phyloP scores from a whole-genome alignment of 2,113 vertebrate genomes.

The Megalops atlanticus region DNA sequence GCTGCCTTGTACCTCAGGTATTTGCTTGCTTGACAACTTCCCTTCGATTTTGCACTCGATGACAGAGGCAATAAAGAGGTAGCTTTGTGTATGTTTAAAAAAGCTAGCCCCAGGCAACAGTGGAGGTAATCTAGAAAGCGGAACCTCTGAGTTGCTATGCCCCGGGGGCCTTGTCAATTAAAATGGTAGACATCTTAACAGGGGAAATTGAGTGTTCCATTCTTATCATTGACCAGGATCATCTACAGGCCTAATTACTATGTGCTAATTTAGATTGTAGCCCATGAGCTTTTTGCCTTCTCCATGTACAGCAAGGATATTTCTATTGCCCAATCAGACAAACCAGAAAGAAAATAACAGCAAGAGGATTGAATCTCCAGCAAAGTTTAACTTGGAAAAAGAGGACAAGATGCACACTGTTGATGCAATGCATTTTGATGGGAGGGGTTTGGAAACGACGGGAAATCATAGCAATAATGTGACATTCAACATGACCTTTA shows the following conservation, averaged over 20 bases:
- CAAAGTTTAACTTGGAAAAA: not conserved
- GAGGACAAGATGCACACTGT: not conserved
- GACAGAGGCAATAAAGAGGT: constrained; percentile 20
- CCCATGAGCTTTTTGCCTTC: not conserved
- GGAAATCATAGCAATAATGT: not conserved
- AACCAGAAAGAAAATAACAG: not conserved
- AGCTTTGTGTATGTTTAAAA: constrained; percentile 11
- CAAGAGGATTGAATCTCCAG: not conserved
- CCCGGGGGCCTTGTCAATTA: not conserved
- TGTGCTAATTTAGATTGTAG: constrained; percentile 26
- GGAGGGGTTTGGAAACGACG: not conserved
- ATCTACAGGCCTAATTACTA: constrained; percentile 8
- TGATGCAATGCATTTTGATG: not conserved
- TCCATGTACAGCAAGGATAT: not conserved
- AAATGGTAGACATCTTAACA: constrained; percentile 6
- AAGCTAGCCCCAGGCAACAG: constrained; percentile 16
- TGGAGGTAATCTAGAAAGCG: constrained; percentile 9
- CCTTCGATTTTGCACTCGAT: not conserved
- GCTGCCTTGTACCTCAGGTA: not conserved
- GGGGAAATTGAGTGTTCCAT: not conserved
- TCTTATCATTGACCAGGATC: constrained; percentile 25
- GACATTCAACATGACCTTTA: not conserved
- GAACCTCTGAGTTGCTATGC: not conserved
- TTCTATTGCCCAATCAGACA: not conserved
- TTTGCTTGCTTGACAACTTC: constrained; percentile 6